A percentile compares a stretch with the other conserved stretches of the same genome.
These are phyloP conservation scores for Diaprepes abbreviatus DNA, from an alignment of 2,888 invertebrate genomes.

Conservation along the genomic window DNA sequence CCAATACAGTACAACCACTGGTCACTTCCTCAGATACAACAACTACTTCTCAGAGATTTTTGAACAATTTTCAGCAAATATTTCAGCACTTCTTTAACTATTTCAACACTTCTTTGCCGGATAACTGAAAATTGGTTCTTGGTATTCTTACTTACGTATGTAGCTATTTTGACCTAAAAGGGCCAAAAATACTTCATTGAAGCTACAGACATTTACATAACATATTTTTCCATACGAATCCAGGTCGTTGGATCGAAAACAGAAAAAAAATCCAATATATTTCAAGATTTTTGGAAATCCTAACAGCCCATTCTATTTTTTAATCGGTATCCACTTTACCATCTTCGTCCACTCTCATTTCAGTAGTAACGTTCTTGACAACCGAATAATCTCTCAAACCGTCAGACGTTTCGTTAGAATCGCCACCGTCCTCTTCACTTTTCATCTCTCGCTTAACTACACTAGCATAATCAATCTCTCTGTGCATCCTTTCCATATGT, in stretches of 20 bases:
- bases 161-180: too few species aligned
- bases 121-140: too few species aligned
- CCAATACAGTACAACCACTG: too few species aligned
- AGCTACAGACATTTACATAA: too few species aligned
- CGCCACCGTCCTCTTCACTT: constrained; percentile 50
- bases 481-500: constrained; percentile 87
- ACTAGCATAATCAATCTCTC: constrained; percentile 66
- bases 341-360: constrained; percentile 43
- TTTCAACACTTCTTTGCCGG: too few species aligned
- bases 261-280: neutral
- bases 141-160: too few species aligned
- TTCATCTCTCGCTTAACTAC: constrained; percentile 62
- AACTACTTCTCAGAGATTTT: too few species aligned
- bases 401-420: constrained; percentile 24
- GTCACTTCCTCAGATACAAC: too few species aligned
- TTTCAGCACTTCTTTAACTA: too few species aligned
- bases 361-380: constrained; percentile 42
- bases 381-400: constrained; percentile 42
- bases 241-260: neutral
- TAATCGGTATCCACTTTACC: neutral
- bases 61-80: too few species aligned
- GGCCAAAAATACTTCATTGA: too few species aligned
- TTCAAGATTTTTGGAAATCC: constrained; percentile 6
- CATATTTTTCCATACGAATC: too few species aligned
- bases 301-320: neutral